phyloP scores from a whole-genome alignment of 2,113 vertebrate species.

The Lampris megalopsis region DNA sequence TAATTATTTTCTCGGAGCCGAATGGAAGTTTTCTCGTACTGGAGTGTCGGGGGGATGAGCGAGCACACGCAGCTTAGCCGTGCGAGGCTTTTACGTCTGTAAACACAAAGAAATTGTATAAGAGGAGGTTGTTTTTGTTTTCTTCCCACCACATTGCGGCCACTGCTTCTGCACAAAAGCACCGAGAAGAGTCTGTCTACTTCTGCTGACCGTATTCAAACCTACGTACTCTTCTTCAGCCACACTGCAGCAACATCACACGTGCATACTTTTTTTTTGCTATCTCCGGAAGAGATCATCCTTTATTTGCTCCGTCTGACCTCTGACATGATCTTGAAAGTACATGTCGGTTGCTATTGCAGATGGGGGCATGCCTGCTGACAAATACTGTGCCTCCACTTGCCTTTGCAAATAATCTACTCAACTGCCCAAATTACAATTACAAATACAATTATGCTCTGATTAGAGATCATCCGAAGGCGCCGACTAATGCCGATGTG shows the following conservation, averaged over 20 bases:
- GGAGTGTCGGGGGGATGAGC: neutral
- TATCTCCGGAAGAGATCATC: too few relatives aligned
- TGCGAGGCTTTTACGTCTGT: neutral
- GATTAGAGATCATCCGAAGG: neutral
- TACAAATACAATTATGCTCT: slow-evolving; percentile 9
- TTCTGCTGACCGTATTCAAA: too few relatives aligned
- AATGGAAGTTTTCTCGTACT: slow-evolving; percentile 7
- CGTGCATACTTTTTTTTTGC: too few relatives aligned
- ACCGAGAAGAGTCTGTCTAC: too few relatives aligned
- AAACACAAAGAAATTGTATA: neutral
- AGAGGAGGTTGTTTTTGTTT: neutral
- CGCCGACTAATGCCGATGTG: slow-evolving; percentile 23
- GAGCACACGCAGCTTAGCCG: neutral
- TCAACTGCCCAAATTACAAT: slow-evolving; percentile 28
- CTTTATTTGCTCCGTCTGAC: too few relatives aligned
- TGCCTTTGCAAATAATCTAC: neutral
- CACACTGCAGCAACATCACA: too few relatives aligned
- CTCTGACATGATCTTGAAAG: neutral
- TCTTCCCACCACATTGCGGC: too few relatives aligned
- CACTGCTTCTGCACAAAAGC: too few relatives aligned
- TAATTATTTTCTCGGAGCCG: slow-evolving; percentile 8
- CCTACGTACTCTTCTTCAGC: too few relatives aligned
- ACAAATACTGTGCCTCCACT: neutral
- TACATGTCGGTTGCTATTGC: neutral
- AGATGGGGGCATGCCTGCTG: neutral